Evolutionary conservation across 2,113 vertebrate species (phyloP).

Genomic region (Hippocampus zosterae): DNA sequence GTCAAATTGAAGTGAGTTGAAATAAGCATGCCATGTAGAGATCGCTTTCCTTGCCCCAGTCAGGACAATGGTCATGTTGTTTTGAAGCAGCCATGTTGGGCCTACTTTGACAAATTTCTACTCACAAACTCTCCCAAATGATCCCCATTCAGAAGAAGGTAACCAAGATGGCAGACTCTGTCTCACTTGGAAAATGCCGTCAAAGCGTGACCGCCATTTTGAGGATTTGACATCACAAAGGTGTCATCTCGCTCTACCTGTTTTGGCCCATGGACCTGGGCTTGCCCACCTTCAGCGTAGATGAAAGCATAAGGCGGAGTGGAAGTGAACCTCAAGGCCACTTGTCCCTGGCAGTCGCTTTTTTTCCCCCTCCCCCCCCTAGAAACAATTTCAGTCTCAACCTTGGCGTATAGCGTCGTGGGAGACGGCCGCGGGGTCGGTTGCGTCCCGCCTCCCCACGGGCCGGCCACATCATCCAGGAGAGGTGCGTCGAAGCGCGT

Average conservation of each 20-base stretch:
- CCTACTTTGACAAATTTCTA: too few relatives aligned
- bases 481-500: constrained; percentile 63
- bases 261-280: not conserved
- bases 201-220: too few relatives aligned
- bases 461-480: constrained; percentile 51
- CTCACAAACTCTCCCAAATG: too few relatives aligned
- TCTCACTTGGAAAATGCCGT: too few relatives aligned
- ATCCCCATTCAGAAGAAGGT: too few relatives aligned
- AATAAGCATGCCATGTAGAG: too few relatives aligned
- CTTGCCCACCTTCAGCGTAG: not conserved
- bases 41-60: too few relatives aligned
- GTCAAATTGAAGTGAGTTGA: too few relatives aligned
- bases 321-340: constrained; percentile 14
- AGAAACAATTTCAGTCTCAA: constrained; percentile 57
- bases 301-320: not conserved
- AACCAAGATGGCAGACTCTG: too few relatives aligned
- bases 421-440: constrained; percentile 51
- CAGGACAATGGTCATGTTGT: too few relatives aligned
- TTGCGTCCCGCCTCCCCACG: constrained; percentile 56
- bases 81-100: too few relatives aligned
- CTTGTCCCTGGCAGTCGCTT: constrained; percentile 12
- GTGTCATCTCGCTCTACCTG: not conserved
- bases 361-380: not conserved
- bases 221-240: too few relatives aligned
- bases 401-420: constrained; percentile 51